Conservation (phyloP, 1,140 invertebrate species). For the Heliothis virescens region DNA sequence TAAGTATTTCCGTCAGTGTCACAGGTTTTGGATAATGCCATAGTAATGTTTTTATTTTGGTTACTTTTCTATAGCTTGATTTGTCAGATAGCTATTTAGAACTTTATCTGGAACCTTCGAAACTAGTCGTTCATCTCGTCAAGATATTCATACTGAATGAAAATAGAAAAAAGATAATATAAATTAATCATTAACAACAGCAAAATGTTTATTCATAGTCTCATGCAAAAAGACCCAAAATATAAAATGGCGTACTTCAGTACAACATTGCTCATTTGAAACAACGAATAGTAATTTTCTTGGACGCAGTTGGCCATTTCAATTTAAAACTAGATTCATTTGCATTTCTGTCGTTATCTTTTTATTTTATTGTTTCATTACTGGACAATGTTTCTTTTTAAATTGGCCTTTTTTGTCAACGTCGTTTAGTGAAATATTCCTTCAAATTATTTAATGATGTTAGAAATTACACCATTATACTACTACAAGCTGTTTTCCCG, state of each 20-base stretch:
- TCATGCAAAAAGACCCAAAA: slow-evolving; percentile 38
- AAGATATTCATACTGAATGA: too few relatives aligned
- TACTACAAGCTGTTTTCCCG: too few relatives aligned
- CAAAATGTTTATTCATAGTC: slow-evolving; percentile 2
- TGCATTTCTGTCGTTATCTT: slow-evolving; percentile 47
- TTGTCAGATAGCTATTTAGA: too few relatives aligned
- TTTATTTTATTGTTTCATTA: slow-evolving; percentile 47
- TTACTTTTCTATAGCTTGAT: too few relatives aligned
- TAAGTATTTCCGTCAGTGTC: too few relatives aligned
- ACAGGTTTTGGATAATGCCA: too few relatives aligned
- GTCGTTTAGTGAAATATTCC: background rate
- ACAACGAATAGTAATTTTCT: slow-evolving; percentile 48
- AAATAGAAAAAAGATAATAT: background rate
- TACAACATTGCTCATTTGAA: slow-evolving; percentile 51
- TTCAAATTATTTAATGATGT: too few relatives aligned
- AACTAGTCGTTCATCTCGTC: too few relatives aligned
- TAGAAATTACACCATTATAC: too few relatives aligned
- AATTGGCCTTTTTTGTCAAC: background rate
- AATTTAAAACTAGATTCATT: slow-evolving; percentile 53
- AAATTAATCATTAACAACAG: background rate
- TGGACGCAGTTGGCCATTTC: slow-evolving; percentile 44
- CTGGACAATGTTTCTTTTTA: slow-evolving; percentile 22
- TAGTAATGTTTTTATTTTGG: too few relatives aligned
- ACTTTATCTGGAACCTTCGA: too few relatives aligned
- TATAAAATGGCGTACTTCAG: slow-evolving; percentile 38